phyloP scores from a whole-genome alignment of 2,797 vertebrate species.

The Eulemur coronatus region DNA sequence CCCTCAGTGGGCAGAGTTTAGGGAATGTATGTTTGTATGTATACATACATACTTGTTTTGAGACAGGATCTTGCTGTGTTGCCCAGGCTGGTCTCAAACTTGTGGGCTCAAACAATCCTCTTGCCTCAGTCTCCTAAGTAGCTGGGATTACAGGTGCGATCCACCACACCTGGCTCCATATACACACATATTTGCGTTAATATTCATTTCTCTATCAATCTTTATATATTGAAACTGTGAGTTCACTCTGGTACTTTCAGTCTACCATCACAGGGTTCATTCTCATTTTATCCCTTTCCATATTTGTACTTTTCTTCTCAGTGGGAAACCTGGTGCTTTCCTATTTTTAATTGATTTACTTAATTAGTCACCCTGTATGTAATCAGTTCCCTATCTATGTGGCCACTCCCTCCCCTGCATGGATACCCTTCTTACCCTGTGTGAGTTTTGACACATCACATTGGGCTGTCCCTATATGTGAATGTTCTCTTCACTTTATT shows the following conservation, averaged over 20 bases:
- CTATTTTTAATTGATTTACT: neutral
- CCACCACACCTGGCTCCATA: neutral
- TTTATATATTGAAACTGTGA: neutral
- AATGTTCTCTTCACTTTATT: neutral
- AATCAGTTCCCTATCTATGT: neutral
- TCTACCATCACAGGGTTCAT: neutral
- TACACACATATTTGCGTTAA: neutral
- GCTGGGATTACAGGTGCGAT: neutral
- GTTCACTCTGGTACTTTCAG: neutral
- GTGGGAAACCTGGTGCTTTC: neutral
- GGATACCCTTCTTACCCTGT: neutral
- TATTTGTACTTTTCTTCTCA: neutral
- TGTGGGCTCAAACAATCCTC: neutral
- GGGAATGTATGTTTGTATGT: neutral
- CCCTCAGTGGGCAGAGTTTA: neutral
- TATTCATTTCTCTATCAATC: neutral
- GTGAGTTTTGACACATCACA: neutral
- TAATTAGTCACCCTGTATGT: neutral
- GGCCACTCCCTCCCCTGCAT: neutral
- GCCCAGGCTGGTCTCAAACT: neutral
- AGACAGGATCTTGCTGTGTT: neutral
- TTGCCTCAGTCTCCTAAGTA: neutral
- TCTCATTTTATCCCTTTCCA: neutral
- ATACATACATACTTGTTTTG: neutral
- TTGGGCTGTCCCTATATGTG: neutral